Evolutionary conservation across 2,113 vertebrate genomes (phyloP).

Genomic region (Chamaetylas fuelleborni): DNA sequence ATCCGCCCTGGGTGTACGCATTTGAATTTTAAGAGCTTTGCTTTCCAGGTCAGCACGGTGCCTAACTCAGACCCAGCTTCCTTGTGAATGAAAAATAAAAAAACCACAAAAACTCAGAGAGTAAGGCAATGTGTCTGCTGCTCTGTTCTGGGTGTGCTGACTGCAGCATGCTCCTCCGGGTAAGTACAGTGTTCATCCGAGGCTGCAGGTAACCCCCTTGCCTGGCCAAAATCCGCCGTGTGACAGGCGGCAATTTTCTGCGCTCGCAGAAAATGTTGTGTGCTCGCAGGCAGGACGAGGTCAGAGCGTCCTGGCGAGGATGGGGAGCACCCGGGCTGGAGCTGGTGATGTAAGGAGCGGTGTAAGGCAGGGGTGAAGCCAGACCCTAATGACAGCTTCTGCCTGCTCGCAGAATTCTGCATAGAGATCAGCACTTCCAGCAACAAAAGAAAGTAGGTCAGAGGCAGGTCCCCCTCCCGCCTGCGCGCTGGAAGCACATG

Average conservation of each 20-base stretch:
- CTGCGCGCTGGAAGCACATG: slow-evolving; percentile 10
- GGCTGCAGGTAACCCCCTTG: not conserved
- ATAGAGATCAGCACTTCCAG: slow-evolving; percentile 75
- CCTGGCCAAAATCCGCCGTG: not conserved
- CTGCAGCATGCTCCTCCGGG: not conserved
- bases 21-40: slow-evolving; percentile 12
- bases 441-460: slow-evolving; percentile 81
- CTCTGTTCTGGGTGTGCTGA: not conserved
- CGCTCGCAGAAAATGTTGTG: not conserved
- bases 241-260: not conserved
- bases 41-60: not conserved
- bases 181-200: not conserved
- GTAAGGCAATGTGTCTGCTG: not conserved
- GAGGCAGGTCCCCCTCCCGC: slow-evolving; percentile 49
- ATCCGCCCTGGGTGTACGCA: not conserved
- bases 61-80: not conserved
- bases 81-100: not conserved
- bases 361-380: slow-evolving; percentile 2
- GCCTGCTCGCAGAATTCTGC: slow-evolving; percentile 64
- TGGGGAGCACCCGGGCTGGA: not conserved
- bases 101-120: not conserved
- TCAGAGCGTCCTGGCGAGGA: not conserved
- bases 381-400: not conserved
- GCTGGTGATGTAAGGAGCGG: not conserved
- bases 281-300: not conserved